These are phyloP conservation scores for Solen grandis DNA, from an alignment of 1,140 invertebrate species.

Conservation along the genomic window DNA sequence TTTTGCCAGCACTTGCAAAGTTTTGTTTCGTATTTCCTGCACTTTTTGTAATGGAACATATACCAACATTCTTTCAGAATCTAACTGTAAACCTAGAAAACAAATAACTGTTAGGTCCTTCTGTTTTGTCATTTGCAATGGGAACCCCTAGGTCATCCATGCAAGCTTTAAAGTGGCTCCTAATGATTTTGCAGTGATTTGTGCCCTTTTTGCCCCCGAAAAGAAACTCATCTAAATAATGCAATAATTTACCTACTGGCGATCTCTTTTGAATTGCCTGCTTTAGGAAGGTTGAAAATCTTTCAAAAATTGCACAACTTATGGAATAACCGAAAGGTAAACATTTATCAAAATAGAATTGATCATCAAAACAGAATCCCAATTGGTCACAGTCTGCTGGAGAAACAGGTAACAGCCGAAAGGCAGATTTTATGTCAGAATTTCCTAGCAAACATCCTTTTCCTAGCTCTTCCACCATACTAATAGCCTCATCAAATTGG, in stretches of 20 bases:
- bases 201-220: no score
- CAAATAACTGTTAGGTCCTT: slow-evolving; percentile 23
- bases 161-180: not conserved
- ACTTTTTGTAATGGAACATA: slow-evolving; percentile 24
- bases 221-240: no score
- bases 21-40: slow-evolving; percentile 3
- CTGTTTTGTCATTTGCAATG: slow-evolving; percentile 37
- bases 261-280: not conserved
- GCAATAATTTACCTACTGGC: not conserved
- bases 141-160: slow-evolving; percentile 17
- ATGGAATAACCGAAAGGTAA: not conserved
- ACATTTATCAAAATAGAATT: slow-evolving; percentile 1
- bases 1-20: not conserved
- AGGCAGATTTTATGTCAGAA: no score
- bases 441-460: no score
- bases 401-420: no score
- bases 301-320: no score
- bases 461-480: slow-evolving; percentile 42
- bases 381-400: slow-evolving; percentile 46
- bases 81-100: slow-evolving; percentile 43
- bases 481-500: slow-evolving; percentile 52
- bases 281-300: not conserved
- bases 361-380: slow-evolving; percentile 33
- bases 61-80: slow-evolving; percentile 41
- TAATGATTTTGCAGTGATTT: no score